These are phyloP conservation scores for Arnoldichthys spilopterus DNA, from an alignment of 2,797 vertebrate genomes.

Conservation along the genomic window DNA sequence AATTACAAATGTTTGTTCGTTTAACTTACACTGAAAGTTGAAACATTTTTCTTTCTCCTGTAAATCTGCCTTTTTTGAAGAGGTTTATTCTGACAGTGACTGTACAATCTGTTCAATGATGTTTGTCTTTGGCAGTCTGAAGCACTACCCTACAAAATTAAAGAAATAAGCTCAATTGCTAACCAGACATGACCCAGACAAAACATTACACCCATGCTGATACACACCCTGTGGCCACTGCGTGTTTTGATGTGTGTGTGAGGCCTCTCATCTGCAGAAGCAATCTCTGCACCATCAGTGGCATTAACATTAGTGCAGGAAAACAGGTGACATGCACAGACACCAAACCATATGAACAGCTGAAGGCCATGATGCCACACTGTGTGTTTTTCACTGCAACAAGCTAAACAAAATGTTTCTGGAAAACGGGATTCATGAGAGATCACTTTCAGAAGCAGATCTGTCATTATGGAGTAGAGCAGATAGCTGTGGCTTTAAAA, in stretches of 20 bases:
- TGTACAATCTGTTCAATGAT: background rate
- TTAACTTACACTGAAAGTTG: no score
- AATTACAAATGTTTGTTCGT: no score
- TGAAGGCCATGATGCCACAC: no score
- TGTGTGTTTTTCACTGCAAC: conserved; percentile 14
- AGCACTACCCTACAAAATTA: background rate
- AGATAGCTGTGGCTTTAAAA: conserved; percentile 19
- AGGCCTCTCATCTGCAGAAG: conserved; percentile 12
- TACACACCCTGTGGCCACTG: conserved; percentile 9
- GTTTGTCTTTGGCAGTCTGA: conserved; percentile 5
- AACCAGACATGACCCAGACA: background rate
- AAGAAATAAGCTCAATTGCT: background rate
- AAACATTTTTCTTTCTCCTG: no score
- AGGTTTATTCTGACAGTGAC: background rate
- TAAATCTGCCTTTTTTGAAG: no score
- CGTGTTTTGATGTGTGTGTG: conserved; percentile 2
- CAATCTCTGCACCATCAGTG: background rate
- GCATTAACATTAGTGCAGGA: background rate
- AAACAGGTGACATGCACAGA: no score
- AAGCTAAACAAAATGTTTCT: background rate
- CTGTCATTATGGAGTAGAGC: conserved; percentile 37
- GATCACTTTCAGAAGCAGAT: conserved; percentile 18
- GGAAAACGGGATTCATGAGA: conserved; percentile 2
- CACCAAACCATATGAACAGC: no score
- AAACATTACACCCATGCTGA: background rate